Evolutionary conservation across 1,140 invertebrate species (phyloP).

Genomic region (Drosophila lacteicornis): DNA sequence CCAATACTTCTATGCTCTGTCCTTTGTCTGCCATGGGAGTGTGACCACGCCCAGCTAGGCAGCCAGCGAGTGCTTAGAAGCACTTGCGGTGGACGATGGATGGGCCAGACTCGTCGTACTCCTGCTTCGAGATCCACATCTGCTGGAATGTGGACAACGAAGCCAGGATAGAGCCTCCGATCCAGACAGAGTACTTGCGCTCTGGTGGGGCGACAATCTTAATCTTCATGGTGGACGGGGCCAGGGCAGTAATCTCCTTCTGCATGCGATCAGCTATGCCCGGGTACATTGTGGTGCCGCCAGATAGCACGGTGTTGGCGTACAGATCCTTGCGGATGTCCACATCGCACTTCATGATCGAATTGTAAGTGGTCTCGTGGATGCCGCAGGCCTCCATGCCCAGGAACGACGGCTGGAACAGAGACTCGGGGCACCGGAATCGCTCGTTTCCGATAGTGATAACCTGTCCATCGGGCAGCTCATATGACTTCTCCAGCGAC

Average conservation of each 20-base stretch:
- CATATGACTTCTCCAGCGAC: conserved; percentile 93
- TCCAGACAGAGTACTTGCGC: conserved; percentile 96
- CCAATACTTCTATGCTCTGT: conserved; percentile 26
- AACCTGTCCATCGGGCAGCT: conserved; percentile 93
- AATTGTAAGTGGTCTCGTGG: conserved; percentile 96
- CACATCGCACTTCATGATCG: conserved; percentile 97
- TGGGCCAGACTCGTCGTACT: conserved; percentile 97
- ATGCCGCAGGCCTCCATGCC: conserved; percentile 96
- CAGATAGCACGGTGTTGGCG: conserved; percentile 95
- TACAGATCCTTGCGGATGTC: conserved; percentile 96
- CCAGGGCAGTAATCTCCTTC: conserved; percentile 94
- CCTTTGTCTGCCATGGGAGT: conserved; percentile 27
- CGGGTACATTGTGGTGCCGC: conserved; percentile 92
- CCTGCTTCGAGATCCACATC: conserved; percentile 98
- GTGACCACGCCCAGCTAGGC: conserved; percentile 73
- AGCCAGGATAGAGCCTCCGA: conserved; percentile 94
- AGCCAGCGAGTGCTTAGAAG: conserved; percentile 89
- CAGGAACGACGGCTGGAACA: conserved; percentile 95
- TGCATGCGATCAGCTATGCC: conserved; percentile 94
- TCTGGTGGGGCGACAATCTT: conserved; percentile 97
- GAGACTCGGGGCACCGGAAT: conserved; percentile 96
- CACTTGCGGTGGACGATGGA: conserved; percentile 97
- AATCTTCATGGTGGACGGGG: conserved; percentile 96
- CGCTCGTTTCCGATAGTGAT: conserved; percentile 97
- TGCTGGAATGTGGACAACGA: conserved; percentile 96